Percentiles rank a stretch among this genome's conserved stretches.
These are phyloP conservation scores for Synaphobranchus kaupii DNA, from an alignment of 2,797 vertebrate genomes.

Conservation along the genomic window DNA sequence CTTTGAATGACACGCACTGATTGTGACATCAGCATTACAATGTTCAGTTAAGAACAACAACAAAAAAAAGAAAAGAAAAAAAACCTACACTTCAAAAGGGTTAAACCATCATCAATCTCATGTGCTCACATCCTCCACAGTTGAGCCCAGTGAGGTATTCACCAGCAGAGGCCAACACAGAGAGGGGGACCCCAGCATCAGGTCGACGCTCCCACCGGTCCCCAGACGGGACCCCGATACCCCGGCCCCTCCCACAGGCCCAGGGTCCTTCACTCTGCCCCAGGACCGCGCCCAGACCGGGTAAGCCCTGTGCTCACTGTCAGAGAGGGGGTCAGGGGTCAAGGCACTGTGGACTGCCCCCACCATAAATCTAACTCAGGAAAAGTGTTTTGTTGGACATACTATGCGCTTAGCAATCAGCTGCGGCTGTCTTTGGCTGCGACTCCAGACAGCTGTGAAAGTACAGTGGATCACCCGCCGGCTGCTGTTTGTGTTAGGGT, in stretches of 20 bases:
- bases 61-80: too few species aligned
- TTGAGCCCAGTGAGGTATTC: background rate
- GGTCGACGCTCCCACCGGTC: background rate
- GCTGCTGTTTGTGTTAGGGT: too few species aligned
- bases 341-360: background rate
- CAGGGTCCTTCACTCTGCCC: background rate
- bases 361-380: background rate
- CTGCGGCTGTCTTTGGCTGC: background rate
- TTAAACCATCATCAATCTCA: background rate
- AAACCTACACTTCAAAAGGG: too few species aligned
- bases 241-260: background rate
- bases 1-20: too few species aligned
- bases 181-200: background rate
- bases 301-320: background rate
- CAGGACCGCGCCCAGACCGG: background rate
- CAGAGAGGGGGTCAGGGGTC: background rate
- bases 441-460: background rate
- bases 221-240: background rate
- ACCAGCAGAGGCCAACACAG: background rate
- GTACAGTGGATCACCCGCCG: background rate
- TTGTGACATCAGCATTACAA: too few species aligned
- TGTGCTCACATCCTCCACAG: background rate
- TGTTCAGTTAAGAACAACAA: too few species aligned
- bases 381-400: background rate
- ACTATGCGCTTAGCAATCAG: background rate